Base-by-base conservation (phyloP, 2,888 invertebrate genomes). In the Drosophila tripunctata region DNA sequence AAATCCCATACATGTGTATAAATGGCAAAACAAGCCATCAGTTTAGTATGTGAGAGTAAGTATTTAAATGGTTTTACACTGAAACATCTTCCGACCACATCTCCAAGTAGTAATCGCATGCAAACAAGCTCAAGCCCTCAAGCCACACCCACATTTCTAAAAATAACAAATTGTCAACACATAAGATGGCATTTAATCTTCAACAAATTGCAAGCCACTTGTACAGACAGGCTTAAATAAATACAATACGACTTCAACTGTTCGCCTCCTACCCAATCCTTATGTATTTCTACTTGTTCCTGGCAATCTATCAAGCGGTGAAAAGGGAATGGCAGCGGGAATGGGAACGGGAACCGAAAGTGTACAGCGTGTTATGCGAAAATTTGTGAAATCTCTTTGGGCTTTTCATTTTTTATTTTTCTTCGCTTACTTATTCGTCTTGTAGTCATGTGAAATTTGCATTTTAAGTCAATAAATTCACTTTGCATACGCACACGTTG, bases 381-480 rank as follows among this genome's bases (percentile, higher is more conserved):
- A 87, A 87, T 85, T 84, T 88, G 76, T 80, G 69, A 81, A 84
- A 83, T 86, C 78, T 80, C 69, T 77, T 62, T 71, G 61, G 52
- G 60, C 48, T 63, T 67, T 55, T 45, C 40, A 30, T 24, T 19
- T 48, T 27, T 17, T 47, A 24, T 47, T 19, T 33, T 31, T 36
- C n/a, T 31, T 27, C 27, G 8, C 14, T 43, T 41, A 38, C 30
- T 47, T 7, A 30, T 57, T 50, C 54, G 15, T 48, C 45, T 55
- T 67, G 71, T 67, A 80, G 70, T 74, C 74, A 73, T 74, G 70
- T 56, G 62, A 88, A 88, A 90, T 90, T 90, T 89, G 88, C 88
- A 90, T 90, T 89, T 88, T 87, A 89, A 89, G 85, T 89, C 88
- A 90, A 90, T 90, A 90, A 91, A 90, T 90, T 89, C 88, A 88